A percentile compares a stretch with the other conserved stretches of the same genome.
Evolutionary conservation across 2,797 vertebrate genomes (phyloP).

Genomic region (Chrysocyon brachyurus): DNA sequence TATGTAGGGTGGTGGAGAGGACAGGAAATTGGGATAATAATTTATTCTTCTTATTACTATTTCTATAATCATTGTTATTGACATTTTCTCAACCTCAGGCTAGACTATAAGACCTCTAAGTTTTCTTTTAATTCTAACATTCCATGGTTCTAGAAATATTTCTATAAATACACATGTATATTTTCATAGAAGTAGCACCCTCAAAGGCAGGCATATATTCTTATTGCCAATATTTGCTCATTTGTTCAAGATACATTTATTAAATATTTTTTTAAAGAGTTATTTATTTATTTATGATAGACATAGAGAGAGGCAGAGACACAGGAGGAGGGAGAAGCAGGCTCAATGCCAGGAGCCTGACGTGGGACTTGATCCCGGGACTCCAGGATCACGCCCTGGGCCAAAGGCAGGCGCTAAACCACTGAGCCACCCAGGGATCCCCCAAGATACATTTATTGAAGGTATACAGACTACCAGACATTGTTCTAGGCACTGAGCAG

Average conservation of each 20-base stretch:
- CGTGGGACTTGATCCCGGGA: too few relatives aligned
- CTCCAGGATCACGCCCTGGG: too few relatives aligned
- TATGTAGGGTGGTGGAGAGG: background rate
- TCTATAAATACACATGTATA: background rate
- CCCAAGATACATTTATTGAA: background rate
- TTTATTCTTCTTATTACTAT: background rate
- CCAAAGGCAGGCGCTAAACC: too few relatives aligned
- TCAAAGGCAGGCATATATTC: background rate
- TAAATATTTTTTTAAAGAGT: background rate
- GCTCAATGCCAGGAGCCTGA: too few relatives aligned
- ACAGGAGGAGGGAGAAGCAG: too few relatives aligned
- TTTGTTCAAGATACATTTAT: background rate
- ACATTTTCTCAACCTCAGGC: slow-evolving; percentile 22
- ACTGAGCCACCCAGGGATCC: too few relatives aligned
- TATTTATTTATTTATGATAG: too few relatives aligned
- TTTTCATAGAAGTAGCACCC: background rate
- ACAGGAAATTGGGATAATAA: background rate
- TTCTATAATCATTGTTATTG: background rate
- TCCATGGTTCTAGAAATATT: background rate
- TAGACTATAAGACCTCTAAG: background rate
- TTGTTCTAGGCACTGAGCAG: background rate
- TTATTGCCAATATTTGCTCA: background rate
- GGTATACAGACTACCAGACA: background rate
- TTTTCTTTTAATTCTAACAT: slow-evolving; percentile 19
- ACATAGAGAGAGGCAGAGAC: too few relatives aligned